Evolutionary conservation across 2,113 vertebrate species (phyloP), one percentile per base, ranked within the genome.

Genomic region (Myiozetetes cayanensis): DNA sequence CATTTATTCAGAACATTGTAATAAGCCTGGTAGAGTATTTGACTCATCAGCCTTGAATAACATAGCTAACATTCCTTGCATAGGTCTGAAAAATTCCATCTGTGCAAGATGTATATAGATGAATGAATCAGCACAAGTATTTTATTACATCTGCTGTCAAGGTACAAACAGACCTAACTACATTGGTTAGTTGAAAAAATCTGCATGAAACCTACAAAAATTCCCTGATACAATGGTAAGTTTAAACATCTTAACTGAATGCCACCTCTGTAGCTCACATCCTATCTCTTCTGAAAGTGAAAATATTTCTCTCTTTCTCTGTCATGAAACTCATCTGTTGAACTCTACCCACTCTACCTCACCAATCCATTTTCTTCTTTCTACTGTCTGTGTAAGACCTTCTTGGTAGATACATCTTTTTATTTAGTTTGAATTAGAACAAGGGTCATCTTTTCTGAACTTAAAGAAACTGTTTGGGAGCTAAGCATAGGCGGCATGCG

Each of bases 1-100:
- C 59, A 91, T 95, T 94, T 89, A 85, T 89, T 91, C 83, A 88
- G 25, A 93, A 86, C 68, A 95, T 49, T 68, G 37, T 67, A 93
- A 96, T 30, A 24, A 28, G 22, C 12, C 63, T 66, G 31, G 22
- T 68, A 66, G 43, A 44, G 8, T 49, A 66, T 86, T 96, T 86
- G 37, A 55, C 56, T 87, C 76, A 90, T 70, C 20, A 90, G 20
- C 19, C 72, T 72, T 86, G 44, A 58, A 70, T 33, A 52, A 71
- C 33, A 4, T 46, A 49, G 56, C 46, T 66, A 19, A 52, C 68
- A 24, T 79, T 83, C 37, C 31, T 73, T 58, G 39, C 66, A 70
- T 3, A 78, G 30, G 12, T 47, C 80, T 85, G 81, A 90, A 94
- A 88, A 77, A 84, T 44, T 89, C 68, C 43, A 47, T 63, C 67